Evolutionary conservation across 2,113 vertebrate species (phyloP).

Genomic region (Microcebus lehilahytsara): DNA sequence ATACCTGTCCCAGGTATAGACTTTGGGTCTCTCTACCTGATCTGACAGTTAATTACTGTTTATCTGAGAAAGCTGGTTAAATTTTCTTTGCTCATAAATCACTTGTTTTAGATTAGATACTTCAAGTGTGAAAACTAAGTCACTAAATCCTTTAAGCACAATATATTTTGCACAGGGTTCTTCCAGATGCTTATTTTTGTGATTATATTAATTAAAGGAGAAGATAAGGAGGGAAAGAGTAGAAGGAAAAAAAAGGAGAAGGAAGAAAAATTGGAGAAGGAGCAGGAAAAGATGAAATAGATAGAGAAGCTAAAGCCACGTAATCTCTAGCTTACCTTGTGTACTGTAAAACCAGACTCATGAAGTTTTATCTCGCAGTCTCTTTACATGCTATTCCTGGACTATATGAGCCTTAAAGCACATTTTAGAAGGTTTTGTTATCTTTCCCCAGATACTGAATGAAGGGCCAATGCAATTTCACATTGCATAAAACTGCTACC

Average conservation of each 20-base stretch:
- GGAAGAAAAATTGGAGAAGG: not conserved
- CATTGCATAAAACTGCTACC: not conserved
- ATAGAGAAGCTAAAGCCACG: fast-evolving
- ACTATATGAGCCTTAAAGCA: not conserved
- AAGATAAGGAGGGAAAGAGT: not conserved
- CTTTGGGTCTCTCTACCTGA: not conserved
- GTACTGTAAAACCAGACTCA: not conserved
- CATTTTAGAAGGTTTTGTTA: not conserved
- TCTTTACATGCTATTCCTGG: not conserved
- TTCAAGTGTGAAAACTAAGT: not conserved
- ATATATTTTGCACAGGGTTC: not conserved
- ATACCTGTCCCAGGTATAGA: not conserved
- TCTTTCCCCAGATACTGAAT: not conserved
- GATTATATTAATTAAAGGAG: not conserved
- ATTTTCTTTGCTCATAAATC: not conserved
- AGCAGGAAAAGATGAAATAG: not conserved
- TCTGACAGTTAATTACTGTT: not conserved
- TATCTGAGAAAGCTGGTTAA: not conserved
- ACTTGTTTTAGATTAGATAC: not conserved
- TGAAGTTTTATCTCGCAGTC: not conserved
- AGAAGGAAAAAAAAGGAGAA: not conserved
- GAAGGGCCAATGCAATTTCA: not conserved
- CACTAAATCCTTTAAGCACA: not conserved
- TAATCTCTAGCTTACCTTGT: not conserved
- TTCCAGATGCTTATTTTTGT: not conserved